These are phyloP conservation scores for Bombus soroeensis DNA, from an alignment of 1,140 invertebrate species.

Conservation along the genomic window DNA sequence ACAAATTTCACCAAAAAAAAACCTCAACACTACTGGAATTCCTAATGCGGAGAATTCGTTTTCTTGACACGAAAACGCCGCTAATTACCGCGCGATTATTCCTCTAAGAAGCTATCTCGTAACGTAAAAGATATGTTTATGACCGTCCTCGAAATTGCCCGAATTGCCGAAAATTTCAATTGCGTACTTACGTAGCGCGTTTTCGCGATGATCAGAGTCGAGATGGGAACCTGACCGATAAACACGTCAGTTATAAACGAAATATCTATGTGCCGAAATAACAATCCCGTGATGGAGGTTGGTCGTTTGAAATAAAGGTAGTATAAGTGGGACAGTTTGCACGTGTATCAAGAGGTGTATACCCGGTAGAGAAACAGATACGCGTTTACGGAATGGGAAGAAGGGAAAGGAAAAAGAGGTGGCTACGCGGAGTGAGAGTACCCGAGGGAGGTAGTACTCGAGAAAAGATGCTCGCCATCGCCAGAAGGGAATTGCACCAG, in stretches of 20 bases:
- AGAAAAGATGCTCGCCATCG: conserved; percentile 27
- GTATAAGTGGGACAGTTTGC: conserved; percentile 48
- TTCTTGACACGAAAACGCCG: no score
- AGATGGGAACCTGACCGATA: background rate
- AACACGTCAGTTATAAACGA: background rate
- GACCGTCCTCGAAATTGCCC: no score
- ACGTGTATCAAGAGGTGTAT: conserved; percentile 11
- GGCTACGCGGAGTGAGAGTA: conserved; percentile 57
- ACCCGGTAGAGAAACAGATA: conserved; percentile 16
- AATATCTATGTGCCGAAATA: background rate
- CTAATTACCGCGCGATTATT: no score
- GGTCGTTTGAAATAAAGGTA: conserved; percentile 12
- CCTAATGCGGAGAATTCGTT: no score
- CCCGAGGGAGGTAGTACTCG: background rate
- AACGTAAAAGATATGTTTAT: no score
- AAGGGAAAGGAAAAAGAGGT: conserved; percentile 39
- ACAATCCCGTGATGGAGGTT: conserved; percentile 1
- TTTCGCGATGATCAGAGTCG: background rate
- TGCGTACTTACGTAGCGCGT: rapidly evolving
- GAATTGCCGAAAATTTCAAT: background rate
- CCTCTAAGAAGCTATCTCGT: no score
- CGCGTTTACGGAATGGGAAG: conserved; percentile 25
- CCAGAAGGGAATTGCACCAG: conserved; percentile 47
- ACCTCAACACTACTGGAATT: no score
- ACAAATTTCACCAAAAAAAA: no score